A percentile compares a stretch with the other conserved stretches of the same genome.
Evolutionary conservation across 2,113 vertebrate genomes (phyloP).

Genomic region (Anser cygnoides): DNA sequence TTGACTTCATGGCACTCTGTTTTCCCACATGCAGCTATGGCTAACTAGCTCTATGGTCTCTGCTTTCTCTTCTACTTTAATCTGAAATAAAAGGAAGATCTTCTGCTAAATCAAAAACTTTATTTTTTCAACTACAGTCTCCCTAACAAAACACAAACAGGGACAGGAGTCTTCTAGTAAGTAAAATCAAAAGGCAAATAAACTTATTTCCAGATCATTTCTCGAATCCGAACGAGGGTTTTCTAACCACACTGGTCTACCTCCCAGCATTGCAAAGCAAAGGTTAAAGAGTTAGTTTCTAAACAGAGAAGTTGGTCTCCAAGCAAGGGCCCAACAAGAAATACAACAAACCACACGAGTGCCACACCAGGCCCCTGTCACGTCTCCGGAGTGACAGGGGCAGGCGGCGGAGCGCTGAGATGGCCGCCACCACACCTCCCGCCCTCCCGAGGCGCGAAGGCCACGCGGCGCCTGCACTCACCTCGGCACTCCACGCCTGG

Average conservation of each 20-base stretch:
- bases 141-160: not conserved
- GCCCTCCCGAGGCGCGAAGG: not conserved
- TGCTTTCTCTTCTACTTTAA: not conserved
- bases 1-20: not conserved
- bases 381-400: not conserved
- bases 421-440: too few relatives aligned
- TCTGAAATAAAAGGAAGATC: not conserved
- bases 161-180: not conserved
- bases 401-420: not conserved
- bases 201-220: not conserved
- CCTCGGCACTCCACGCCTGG: conserved; percentile 88
- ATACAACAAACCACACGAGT: not conserved
- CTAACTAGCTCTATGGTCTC: not conserved
- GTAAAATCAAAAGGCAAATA: not conserved
- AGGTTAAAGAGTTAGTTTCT: not conserved
- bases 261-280: not conserved
- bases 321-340: not conserved
- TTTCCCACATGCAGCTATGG: not conserved
- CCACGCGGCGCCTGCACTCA: conserved; percentile 49
- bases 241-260: not conserved
- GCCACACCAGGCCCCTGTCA: rapidly evolving
- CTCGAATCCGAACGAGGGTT: not conserved
- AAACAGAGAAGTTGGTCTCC: not conserved
- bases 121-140: not conserved
- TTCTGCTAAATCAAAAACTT: not conserved